Conservation (phyloP, 2,888 invertebrate species). For the Tyria jacobaeae region DNA sequence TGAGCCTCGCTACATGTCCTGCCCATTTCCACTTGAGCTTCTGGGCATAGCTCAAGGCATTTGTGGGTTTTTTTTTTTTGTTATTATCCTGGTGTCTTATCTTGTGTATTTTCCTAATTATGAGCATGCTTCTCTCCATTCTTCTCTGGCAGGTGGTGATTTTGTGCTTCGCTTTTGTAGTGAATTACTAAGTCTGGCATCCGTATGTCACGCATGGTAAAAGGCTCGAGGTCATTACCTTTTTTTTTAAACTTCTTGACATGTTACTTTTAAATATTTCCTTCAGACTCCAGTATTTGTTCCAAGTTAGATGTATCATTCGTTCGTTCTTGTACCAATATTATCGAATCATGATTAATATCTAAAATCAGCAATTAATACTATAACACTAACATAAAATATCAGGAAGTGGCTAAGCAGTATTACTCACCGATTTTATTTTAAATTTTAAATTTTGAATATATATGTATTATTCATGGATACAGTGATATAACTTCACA, state of each 20-base stretch:
- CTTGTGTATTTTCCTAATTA: neutral
- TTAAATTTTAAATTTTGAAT: too few relatives aligned
- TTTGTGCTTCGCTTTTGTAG: neutral
- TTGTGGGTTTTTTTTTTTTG: neutral
- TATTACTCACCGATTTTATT: too few relatives aligned
- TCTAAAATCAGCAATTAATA: too few relatives aligned
- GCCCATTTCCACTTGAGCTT: conserved; percentile 13
- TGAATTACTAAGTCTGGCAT: conserved; percentile 4
- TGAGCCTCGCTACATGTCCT: conserved; percentile 8
- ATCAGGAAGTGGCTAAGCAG: too few relatives aligned
- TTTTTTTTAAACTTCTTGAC: neutral
- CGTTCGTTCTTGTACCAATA: too few relatives aligned
- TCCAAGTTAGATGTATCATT: neutral
- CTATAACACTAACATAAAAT: too few relatives aligned
- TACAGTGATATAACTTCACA: too few relatives aligned
- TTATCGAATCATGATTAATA: too few relatives aligned
- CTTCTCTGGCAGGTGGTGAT: neutral
- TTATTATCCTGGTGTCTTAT: neutral
- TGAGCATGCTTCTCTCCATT: conserved; percentile 2
- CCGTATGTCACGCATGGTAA: neutral
- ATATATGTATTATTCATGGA: too few relatives aligned
- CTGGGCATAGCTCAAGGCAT: neutral
- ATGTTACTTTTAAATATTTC: conserved; percentile 2
- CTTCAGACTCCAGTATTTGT: neutral
- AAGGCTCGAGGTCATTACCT: neutral